Conservation (phyloP, 2,888 invertebrate species). For the Sarcophaga variegata region DNA sequence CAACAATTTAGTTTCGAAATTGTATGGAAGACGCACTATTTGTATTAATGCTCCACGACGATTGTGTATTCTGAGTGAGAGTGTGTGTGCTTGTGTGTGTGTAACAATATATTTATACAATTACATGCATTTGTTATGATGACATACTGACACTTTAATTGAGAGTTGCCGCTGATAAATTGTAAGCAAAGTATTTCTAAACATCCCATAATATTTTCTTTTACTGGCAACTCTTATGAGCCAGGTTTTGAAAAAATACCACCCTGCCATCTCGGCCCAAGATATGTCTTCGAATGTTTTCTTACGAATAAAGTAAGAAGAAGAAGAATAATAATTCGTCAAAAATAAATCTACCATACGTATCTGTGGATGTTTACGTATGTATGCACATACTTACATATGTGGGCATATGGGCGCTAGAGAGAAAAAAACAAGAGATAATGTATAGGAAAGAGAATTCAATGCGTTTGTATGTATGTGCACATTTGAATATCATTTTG, state of each 20-base stretch:
- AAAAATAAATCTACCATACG: not conserved
- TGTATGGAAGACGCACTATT: constrained; percentile 39
- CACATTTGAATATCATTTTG: constrained; percentile 59
- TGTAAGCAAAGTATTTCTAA: not conserved
- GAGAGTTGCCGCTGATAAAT: not conserved
- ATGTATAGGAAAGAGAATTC: too few relatives aligned
- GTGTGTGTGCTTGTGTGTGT: too few relatives aligned
- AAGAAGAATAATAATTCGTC: not conserved
- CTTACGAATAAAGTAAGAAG: not conserved
- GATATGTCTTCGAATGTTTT: not conserved
- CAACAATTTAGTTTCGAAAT: constrained; percentile 59
- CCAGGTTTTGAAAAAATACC: not conserved
- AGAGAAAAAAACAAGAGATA: too few relatives aligned
- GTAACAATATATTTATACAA: not conserved
- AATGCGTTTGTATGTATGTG: not conserved
- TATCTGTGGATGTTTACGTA: not conserved
- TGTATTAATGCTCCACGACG: constrained; percentile 43
- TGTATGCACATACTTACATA: not conserved
- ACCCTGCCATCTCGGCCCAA: not conserved
- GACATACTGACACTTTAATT: not conserved
- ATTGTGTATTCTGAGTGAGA: too few relatives aligned
- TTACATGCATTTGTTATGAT: not conserved
- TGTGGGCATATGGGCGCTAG: too few relatives aligned
- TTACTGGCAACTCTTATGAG: not conserved
- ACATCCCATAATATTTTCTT: not conserved